Evolutionary conservation across 2,113 vertebrate genomes (phyloP), one percentile per base, ranked within the genome.

Genomic region (Odocoileus hemionus): DNA sequence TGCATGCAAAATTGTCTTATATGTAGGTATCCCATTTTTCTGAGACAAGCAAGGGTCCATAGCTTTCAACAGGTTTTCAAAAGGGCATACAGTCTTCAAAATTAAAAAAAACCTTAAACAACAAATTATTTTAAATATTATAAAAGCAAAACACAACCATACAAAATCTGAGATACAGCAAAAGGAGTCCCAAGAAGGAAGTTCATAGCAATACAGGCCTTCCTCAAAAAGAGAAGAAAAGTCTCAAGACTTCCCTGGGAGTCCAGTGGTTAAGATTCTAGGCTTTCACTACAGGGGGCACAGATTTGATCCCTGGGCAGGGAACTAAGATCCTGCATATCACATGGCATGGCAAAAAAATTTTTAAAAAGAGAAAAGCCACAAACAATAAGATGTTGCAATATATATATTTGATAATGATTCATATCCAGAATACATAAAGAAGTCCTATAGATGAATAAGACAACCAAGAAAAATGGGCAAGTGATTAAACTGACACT

Each of bases 41-140:
- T 36, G 26, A 92, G 21, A 58, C 47, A 84, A 57, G 47, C 57
- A 86, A 86, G 74, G 25, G 36, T 83, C 12, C 45, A 91, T 7
- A 91, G 33, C 52, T 82, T 96, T 87, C 83, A 91, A 89, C 28
- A 96, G 43, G 50, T 70, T 85, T 92, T 91, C 50, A 85, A 70
- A 94, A 88, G 43, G 23, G 23, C 50, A 88, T n/a, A 43, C 30
- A 83, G 61, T 55, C 61, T 64, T 55, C 39, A 79, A 86, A 96
- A 79, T 14, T 52, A 88, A 36, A 25, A 76, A 76, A 76, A 43
- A 43, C 43, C 11, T 61, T 55, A 78, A 92, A 60, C 33, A 92
- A 82, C 33, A 9, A 85, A 45, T 57, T 33, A 78, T 14, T 85
- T 84, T 57, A 92, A 78, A 17, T n/a, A 96, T 86, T 96, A 89